Evolutionary conservation across 2,113 vertebrate genomes (phyloP).

Genomic region (Pseudolaguvia tuberculata): DNA sequence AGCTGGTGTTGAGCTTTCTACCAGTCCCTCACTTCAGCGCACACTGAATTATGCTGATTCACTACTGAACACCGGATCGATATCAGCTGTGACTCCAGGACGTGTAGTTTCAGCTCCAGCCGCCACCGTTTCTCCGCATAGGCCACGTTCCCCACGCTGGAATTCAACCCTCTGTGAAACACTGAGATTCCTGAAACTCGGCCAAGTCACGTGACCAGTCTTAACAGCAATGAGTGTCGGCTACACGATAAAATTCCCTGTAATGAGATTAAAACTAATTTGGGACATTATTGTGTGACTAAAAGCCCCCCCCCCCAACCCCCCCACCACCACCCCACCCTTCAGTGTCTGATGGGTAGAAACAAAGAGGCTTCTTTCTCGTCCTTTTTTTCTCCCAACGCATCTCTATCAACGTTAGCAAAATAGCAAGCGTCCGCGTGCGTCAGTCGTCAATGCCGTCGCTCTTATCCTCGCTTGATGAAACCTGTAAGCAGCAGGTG

Average conservation of each 20-base stretch:
- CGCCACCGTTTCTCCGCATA: not conserved
- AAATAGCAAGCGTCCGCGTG: slow-evolving; percentile 40
- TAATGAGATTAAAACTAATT: slow-evolving; percentile 51
- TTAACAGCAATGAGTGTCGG: slow-evolving; percentile 42
- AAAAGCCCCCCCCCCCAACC: slow-evolving; percentile 26
- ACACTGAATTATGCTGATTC: not conserved
- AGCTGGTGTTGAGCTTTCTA: too few relatives aligned
- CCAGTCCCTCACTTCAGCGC: not conserved
- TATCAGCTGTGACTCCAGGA: not conserved
- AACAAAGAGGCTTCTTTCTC: slow-evolving; percentile 42
- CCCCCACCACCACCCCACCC: not conserved
- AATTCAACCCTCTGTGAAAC: slow-evolving; percentile 12
- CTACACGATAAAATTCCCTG: slow-evolving; percentile 47
- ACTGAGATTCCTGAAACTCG: not conserved
- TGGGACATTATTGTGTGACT: slow-evolving; percentile 36
- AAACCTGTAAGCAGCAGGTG: slow-evolving; percentile 48
- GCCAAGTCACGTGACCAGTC: slow-evolving; percentile 22
- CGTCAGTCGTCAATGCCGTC: slow-evolving; percentile 46
- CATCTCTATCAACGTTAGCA: slow-evolving; percentile 39
- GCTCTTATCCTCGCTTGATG: slow-evolving; percentile 28
- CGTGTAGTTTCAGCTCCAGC: not conserved
- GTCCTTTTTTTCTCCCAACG: slow-evolving; percentile 16
- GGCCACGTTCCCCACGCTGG: not conserved
- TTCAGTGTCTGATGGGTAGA: slow-evolving; percentile 14
- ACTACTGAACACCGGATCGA: not conserved